Evolutionary conservation across 2,797 vertebrate species (phyloP), one percentile per base, ranked within the genome.

Genomic region (Hydrolagus colliei): DNA sequence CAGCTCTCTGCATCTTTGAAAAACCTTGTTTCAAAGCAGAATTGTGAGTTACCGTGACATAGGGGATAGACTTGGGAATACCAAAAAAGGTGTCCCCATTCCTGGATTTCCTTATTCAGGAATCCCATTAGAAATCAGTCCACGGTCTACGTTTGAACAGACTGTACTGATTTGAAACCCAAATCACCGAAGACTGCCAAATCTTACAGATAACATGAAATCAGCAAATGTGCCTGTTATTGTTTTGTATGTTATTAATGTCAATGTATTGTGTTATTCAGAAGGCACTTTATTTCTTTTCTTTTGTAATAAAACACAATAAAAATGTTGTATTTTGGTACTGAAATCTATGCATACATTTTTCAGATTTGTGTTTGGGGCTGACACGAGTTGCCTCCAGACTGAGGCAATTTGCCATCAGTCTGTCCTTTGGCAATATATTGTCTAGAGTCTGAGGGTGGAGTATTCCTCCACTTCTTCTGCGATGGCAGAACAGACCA

Each of bases 211-310:
- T 68, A 82, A 67, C 79, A 84, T 67, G 27, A 71, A 71, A 84
- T 16, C 65, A 84, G 71, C 65, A 71, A 84, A 41, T 8, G 65
- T 84, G 65, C 79, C 32, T 84, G 79, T 86, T 91, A 92, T 93
- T 92, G 93, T 92, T 92, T 91, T 91, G 92, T 92, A 93, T 92
- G 91, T 91, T 92, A 92, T 93, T 92, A 91, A 93, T 95, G 93
- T 91, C 93, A 94, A 91, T 93, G 92, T 94, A 93, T 88, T 94
- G 93, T 94, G 94, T 89, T 94, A 94, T 93, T 93, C 94, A 94
- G 93, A 59, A 86, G 65, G 93, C 94, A 95, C 94, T 95, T 95
- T 84, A 84, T 71, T 84, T 84, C 79, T 32, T 82, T 84, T 94
- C 92, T 94, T 94, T 94, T 92, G 92, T 92, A 91, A 86, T 86